Conservation (phyloP, 2,888 invertebrate genomes). For the Zaprionus bogoriensis region DNA sequence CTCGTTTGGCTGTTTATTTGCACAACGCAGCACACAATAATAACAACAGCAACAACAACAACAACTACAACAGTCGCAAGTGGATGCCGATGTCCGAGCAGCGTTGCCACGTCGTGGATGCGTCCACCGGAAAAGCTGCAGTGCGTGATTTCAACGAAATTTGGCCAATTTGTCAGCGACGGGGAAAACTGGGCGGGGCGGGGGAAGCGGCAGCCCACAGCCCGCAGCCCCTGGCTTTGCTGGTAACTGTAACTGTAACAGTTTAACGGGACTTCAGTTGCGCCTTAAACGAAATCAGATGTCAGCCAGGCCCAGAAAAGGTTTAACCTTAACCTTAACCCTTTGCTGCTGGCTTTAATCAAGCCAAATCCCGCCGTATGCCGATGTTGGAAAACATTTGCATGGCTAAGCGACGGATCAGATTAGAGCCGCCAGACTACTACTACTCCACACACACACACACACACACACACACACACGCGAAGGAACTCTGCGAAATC, state of each 20-base stretch:
- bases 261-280: conserved; percentile 13
- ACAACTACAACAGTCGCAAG: conserved; percentile 22
- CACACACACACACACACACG: too few relatives aligned
- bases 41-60: conserved; percentile 68
- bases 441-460: conserved; percentile 20
- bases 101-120: conserved; percentile 12
- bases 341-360: conserved; percentile 45
- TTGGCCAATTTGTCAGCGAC: conserved; percentile 72
- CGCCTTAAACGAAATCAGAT: conserved; percentile 59
- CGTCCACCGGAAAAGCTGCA: conserved; percentile 39
- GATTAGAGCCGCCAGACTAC: conserved; percentile 62
- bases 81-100: conserved; percentile 32
- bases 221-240: too few relatives aligned
- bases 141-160: conserved; percentile 77
- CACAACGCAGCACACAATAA: conserved; percentile 70
- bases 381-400: conserved; percentile 73
- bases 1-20: conserved; percentile 77
- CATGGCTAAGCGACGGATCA: conserved; percentile 72
- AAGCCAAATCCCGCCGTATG: conserved; percentile 50
- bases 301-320: conserved; percentile 30
- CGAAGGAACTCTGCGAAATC: conserved; percentile 55
- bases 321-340: conserved; percentile 30
- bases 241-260: conserved; percentile 15
- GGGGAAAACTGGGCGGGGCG: background rate
- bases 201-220: background rate